A percentile compares a stretch with the other conserved stretches of the same genome.
phyloP scores from a whole-genome alignment of 2,113 vertebrate species.

The Calcarius ornatus region DNA sequence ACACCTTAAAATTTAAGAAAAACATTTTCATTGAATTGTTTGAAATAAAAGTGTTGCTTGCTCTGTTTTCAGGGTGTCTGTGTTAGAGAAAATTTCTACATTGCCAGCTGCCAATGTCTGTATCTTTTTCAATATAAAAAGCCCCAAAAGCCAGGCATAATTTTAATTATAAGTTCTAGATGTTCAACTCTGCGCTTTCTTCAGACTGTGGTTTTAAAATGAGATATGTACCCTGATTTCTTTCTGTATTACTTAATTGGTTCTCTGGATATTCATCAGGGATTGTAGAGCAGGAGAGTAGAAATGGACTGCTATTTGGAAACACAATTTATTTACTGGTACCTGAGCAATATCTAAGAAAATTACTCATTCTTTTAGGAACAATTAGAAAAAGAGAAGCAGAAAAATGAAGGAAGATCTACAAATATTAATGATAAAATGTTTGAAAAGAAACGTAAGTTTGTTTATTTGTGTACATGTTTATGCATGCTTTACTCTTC shows the following conservation, averaged over 20 bases:
- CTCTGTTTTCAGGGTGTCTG: not conserved
- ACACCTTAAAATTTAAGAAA: not conserved
- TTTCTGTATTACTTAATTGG: not conserved
- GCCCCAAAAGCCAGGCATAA: not conserved
- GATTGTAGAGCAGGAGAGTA: not conserved
- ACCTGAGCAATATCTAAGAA: not conserved
- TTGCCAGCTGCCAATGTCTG: not conserved
- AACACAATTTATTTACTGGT: not conserved
- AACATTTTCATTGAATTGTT: not conserved
- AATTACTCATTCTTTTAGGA: slow-evolving; percentile 70
- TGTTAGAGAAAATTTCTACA: not conserved
- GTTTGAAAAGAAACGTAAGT: slow-evolving; percentile 85
- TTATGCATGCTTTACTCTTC: not conserved
- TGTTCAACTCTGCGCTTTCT: not conserved
- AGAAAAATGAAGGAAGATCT: slow-evolving; percentile 78
- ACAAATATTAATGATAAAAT: slow-evolving; percentile 74
- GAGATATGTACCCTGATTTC: not conserved
- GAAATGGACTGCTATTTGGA: not conserved
- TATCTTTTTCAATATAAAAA: not conserved
- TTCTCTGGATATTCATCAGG: not conserved
- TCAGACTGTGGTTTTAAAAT: not conserved
- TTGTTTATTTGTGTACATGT: not conserved
- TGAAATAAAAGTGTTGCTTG: not conserved
- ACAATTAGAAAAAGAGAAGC: slow-evolving; percentile 83
- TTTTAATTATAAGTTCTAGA: not conserved